Evolutionary conservation across 1,140 invertebrate genomes (phyloP).

Genomic region (Chironomus tepperi): DNA sequence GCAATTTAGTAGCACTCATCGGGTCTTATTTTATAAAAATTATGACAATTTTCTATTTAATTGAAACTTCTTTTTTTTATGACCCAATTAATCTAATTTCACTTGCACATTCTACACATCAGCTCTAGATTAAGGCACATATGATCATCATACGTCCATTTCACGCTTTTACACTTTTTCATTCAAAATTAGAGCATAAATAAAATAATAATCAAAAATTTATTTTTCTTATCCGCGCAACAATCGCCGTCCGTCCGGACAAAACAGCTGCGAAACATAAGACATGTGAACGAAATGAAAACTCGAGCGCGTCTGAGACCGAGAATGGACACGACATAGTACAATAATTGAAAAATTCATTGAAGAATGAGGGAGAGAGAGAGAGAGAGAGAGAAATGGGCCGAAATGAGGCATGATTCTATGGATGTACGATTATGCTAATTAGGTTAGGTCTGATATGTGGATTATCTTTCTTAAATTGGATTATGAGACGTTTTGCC

Average conservation of each 20-base stretch:
- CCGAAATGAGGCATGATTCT: not conserved
- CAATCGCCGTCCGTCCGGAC: not conserved
- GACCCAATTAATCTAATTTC: not conserved
- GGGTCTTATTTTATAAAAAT: not conserved
- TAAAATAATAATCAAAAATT: too few relatives aligned
- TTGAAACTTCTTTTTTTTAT: not conserved
- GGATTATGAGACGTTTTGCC: not conserved
- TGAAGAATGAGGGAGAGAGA: not conserved
- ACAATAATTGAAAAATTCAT: too few relatives aligned
- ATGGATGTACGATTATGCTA: not conserved
- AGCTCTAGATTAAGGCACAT: not conserved
- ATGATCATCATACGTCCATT: too few relatives aligned
- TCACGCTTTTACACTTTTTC: too few relatives aligned
- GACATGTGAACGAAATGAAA: conserved; percentile 15
- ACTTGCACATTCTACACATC: not conserved
- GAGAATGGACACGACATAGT: not conserved
- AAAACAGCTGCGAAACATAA: not conserved
- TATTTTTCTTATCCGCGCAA: not conserved
- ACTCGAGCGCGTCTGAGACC: conserved; percentile 4
- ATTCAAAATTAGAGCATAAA: too few relatives aligned
- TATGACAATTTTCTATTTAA: not conserved
- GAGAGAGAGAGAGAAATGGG: not conserved
- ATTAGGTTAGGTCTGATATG: not conserved
- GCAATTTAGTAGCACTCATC: not conserved
- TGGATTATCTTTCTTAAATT: not conserved